phyloP scores from a whole-genome alignment of 2,113 vertebrate species.

The Neolamprologus sp. region DNA sequence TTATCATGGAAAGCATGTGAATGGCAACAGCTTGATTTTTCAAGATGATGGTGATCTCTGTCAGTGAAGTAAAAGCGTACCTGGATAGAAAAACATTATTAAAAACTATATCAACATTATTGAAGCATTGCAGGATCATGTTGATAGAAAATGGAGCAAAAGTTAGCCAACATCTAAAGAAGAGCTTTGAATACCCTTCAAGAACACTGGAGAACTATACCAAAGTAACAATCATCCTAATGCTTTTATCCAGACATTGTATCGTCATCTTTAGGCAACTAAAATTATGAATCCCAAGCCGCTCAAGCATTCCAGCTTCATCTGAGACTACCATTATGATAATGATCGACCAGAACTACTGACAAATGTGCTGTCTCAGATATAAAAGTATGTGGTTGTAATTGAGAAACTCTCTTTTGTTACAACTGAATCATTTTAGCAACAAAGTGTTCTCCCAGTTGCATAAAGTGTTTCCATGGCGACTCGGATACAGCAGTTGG shows the following conservation, averaged over 20 bases:
- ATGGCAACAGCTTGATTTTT: not conserved
- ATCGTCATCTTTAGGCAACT: not conserved
- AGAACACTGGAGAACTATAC: not conserved
- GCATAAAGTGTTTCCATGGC: conserved; percentile 38
- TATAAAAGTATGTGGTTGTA: not conserved
- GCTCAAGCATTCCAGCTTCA: not conserved
- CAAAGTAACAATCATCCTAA: not conserved
- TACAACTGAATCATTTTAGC: too few species aligned
- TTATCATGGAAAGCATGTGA: not conserved
- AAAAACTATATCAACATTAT: not conserved
- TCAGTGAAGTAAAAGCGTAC: not conserved
- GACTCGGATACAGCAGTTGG: conserved; percentile 33
- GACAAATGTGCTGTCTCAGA: not conserved
- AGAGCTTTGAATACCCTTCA: not conserved
- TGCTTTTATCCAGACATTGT: not conserved
- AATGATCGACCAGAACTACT: not conserved
- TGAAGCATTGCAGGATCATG: not conserved
- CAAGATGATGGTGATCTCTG: not conserved
- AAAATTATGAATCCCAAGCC: not conserved
- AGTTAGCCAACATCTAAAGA: not conserved
- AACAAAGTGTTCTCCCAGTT: not conserved
- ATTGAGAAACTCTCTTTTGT: not conserved
- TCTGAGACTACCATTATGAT: not conserved
- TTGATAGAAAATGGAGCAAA: not conserved
- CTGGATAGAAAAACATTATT: not conserved